Evolutionary conservation across 2,888 invertebrate species (phyloP).

Genomic region (Rhamnusium bicolor): DNA sequence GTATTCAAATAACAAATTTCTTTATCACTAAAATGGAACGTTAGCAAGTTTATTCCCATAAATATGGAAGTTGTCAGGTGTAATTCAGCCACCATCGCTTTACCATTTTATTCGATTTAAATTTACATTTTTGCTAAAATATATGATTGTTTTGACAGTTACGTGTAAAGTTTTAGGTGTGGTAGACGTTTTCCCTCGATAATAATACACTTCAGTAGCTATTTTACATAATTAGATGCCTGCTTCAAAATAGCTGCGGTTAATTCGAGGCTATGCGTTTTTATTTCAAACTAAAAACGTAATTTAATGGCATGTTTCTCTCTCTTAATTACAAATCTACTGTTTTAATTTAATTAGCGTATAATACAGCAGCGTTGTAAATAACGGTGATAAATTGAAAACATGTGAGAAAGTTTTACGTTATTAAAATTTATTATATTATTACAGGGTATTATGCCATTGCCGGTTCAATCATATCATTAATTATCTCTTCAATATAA

Average conservation of each 20-base stretch:
- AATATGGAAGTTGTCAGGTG: conserved; percentile 59
- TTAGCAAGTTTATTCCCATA: conserved; percentile 57
- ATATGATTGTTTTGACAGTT: conserved; percentile 23
- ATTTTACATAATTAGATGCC: conserved; percentile 13
- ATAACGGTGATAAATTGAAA: neutral
- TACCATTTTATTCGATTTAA: conserved; percentile 57
- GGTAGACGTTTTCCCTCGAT: neutral
- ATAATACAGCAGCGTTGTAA: neutral
- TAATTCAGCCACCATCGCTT: conserved; percentile 55
- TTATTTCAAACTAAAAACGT: neutral
- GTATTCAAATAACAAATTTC: conserved; percentile 68
- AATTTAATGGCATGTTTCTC: neutral
- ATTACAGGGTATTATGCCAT: neutral
- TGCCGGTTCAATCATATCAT: neutral
- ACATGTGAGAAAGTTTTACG: neutral
- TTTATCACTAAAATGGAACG: conserved; percentile 60
- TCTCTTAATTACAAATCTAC: neutral
- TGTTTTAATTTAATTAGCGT: neutral
- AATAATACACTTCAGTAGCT: conserved; percentile 14
- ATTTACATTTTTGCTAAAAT: conserved; percentile 41
- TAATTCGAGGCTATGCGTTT: neutral
- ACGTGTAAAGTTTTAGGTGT: conserved; percentile 10
- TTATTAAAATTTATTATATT: neutral
- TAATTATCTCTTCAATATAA: neutral
- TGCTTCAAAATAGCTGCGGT: neutral